Evolutionary conservation across 1,140 invertebrate genomes (phyloP).

Genomic region (Scaptomyza pallida): DNA sequence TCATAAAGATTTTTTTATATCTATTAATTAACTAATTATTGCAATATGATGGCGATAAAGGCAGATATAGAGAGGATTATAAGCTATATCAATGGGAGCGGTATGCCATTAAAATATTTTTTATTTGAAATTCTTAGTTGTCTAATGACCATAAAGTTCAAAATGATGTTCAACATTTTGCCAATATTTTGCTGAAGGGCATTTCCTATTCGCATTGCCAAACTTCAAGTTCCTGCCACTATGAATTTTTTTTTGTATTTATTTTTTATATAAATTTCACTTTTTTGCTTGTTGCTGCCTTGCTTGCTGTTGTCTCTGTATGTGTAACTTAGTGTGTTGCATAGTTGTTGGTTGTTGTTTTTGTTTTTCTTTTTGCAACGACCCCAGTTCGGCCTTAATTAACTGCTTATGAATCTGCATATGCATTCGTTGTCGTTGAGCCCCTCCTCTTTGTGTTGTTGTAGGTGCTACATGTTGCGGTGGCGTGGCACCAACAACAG

Average conservation of each 20-base stretch:
- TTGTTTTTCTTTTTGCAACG: background rate
- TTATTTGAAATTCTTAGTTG: too few species aligned
- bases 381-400: constrained; percentile 70
- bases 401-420: constrained; percentile 81
- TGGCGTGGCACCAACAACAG: constrained; percentile 36
- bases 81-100: too few species aligned
- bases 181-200: too few species aligned
- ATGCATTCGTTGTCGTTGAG: constrained; percentile 50
- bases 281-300: constrained; percentile 32
- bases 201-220: too few species aligned
- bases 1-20: background rate
- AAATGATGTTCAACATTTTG: too few species aligned
- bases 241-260: background rate
- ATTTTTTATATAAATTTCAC: constrained; percentile 65
- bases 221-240: background rate
- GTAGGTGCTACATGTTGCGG: constrained; percentile 65
- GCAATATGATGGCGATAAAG: too few species aligned
- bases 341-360: constrained; percentile 61
- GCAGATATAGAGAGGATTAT: too few species aligned
- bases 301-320: too few species aligned
- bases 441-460: constrained; percentile 34
- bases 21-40: too few species aligned
- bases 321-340: constrained; percentile 26
- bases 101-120: too few species aligned
- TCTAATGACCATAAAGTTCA: too few species aligned